Base-by-base conservation (phyloP, 1,140 invertebrate species). In the Drosophila simulans region DNA sequence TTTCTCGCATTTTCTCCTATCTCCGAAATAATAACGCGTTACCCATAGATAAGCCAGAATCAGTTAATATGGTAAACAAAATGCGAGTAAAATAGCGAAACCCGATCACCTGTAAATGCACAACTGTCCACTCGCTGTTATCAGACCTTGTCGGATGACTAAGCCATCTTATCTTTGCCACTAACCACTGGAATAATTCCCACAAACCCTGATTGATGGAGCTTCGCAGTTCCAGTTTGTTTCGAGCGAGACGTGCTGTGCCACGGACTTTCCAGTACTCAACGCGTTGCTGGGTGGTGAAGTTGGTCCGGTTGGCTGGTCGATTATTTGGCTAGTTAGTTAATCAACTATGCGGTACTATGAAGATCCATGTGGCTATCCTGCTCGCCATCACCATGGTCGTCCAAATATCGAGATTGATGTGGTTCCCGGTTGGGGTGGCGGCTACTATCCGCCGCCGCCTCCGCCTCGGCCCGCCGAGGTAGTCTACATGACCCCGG, bases 371-470 rank as follows among this genome's bases (percentile, higher is more conserved):
- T 90, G 65, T 76, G 66, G 80, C 73, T 77, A 56, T 90, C 73
- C 76, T 69, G 17, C 80, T 90, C 65, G 75, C 77, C 79, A 90
- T 88, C 66, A 78, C 82, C 66, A 80, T 91, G 65, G 65, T 90
- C 88, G 88, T 74, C 88, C 88, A 90, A 86, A 86, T 91, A 71
- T 90, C 82, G 88, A 90, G 22, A 80, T 90, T 90, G 88, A 90
- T 91, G 74, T 90, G 77, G 66, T 90, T 78, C 46, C 88, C 82
- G 73, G 70, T 66, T 88, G 83, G 63, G 66, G 88, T 90, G 88
- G 71, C 60, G 40, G 62, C 52, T 89, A 84, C 54, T 89, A 89
- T 89, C 62, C 59, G 69, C 52, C 84, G 77, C 53, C 84, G 73
- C 25, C 69, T 89, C 54, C 68, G 68, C 10, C 72, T 84, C 31